Evolutionary conservation across 2,888 invertebrate species (phyloP).

Genomic region (Patella caerulea): DNA sequence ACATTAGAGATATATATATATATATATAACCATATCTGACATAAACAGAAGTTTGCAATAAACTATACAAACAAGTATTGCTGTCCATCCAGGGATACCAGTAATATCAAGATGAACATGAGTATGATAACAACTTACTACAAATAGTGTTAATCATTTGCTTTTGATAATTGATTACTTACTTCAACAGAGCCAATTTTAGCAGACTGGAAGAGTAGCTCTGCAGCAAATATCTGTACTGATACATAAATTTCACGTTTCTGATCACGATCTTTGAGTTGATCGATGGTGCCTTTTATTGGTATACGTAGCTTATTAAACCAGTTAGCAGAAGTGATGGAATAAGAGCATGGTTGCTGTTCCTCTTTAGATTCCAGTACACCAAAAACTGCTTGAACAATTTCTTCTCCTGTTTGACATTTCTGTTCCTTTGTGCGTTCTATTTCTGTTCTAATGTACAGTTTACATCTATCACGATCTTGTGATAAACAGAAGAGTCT

Average conservation of each 20-base stretch:
- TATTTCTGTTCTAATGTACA: slow-evolving; percentile 29
- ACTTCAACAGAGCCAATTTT: slow-evolving; percentile 34
- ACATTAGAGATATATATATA: no score
- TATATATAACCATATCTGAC: no score
- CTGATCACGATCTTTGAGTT: slow-evolving; percentile 43
- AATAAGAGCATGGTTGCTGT: slow-evolving; percentile 38
- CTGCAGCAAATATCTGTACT: slow-evolving; percentile 25
- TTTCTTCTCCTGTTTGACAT: slow-evolving; percentile 38
- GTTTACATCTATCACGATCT: slow-evolving; percentile 42
- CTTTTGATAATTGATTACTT: neutral
- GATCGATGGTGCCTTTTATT: slow-evolving; percentile 46
- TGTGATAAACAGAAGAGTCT: slow-evolving; percentile 41
- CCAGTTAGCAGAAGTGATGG: slow-evolving; percentile 46
- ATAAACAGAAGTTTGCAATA: no score
- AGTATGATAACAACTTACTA: no score
- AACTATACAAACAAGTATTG: no score
- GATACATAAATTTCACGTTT: slow-evolving; percentile 36
- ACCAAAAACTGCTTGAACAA: slow-evolving; percentile 47
- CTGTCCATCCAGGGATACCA: no score
- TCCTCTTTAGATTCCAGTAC: slow-evolving; percentile 21
- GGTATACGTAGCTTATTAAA: slow-evolving; percentile 34
- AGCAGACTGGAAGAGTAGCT: slow-evolving; percentile 19
- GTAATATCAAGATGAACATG: no score
- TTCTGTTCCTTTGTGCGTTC: slow-evolving; percentile 35
- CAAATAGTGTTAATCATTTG: no score